Conservation (phyloP, 1,140 invertebrate genomes). For the Callitettix versicolor region DNA sequence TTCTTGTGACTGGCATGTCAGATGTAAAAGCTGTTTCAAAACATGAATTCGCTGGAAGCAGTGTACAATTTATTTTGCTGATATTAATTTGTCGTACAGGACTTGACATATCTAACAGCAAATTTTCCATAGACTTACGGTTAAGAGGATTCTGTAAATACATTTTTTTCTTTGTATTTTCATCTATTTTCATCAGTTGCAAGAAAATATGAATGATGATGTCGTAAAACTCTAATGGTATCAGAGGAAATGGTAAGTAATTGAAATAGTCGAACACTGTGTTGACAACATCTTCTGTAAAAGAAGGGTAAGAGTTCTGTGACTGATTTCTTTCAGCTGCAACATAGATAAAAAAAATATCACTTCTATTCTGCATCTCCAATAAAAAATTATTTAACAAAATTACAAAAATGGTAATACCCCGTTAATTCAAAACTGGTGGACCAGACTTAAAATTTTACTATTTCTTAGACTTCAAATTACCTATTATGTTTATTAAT, state of each 20-base stretch:
- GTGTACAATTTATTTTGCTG: neutral
- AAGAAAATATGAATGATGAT: constrained; percentile 14
- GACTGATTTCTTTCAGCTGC: constrained; percentile 14
- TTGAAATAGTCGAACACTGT: constrained; percentile 17
- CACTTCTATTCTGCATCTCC: too few relatives aligned
- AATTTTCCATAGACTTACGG: constrained; percentile 4
- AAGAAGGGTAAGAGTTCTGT: constrained; percentile 13
- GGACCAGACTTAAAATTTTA: too few relatives aligned
- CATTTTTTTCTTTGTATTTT: constrained; percentile 1
- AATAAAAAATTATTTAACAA: too few relatives aligned
- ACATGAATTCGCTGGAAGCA: constrained; percentile 22
- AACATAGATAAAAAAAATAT: constrained; percentile 12
- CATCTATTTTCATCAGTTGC: neutral
- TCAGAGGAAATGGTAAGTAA: constrained; percentile 9
- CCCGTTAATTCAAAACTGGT: too few relatives aligned
- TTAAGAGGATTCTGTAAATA: constrained; percentile 2
- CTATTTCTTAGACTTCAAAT: too few relatives aligned
- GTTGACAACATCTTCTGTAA: constrained; percentile 16
- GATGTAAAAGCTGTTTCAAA: constrained; percentile 36
- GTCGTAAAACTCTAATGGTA: constrained; percentile 10
- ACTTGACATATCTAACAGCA: neutral
- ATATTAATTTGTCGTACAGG: neutral
- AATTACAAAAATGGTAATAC: too few relatives aligned
- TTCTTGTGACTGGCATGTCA: constrained; percentile 30
- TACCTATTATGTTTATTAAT: too few relatives aligned